A percentile compares a stretch with the other conserved stretches of the same genome.
These are phyloP conservation scores for Plutella xylostella DNA, from an alignment of 2,888 invertebrate genomes.

Conservation along the genomic window DNA sequence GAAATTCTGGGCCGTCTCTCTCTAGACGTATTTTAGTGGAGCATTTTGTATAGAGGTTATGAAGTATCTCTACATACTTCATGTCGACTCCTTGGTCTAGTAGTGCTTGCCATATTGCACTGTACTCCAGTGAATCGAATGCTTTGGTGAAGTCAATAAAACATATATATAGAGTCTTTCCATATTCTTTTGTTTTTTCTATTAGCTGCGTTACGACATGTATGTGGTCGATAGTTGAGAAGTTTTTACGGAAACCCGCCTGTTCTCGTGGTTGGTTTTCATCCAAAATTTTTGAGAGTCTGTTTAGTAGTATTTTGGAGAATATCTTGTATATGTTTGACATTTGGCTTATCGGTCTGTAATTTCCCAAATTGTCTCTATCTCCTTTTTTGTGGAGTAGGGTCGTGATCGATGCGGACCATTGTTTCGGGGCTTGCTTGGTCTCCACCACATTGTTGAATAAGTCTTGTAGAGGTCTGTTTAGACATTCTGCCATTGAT, in stretches of 20 bases:
- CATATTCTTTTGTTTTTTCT: slow-evolving; percentile 11
- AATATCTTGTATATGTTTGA: slow-evolving; percentile 12
- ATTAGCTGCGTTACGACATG: slow-evolving; percentile 7
- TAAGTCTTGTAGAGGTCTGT: not conserved
- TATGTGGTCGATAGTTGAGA: slow-evolving; percentile 9
- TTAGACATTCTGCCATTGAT: not conserved
- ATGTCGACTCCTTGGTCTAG: slow-evolving; percentile 3
- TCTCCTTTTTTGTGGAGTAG: slow-evolving; percentile 1
- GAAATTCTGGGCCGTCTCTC: not conserved
- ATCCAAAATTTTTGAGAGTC: slow-evolving; percentile 8
- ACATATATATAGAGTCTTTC: slow-evolving; percentile 1
- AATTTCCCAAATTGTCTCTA: slow-evolving; percentile 4
- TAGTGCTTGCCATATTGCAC: slow-evolving; percentile 6
- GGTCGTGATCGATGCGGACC: not conserved
- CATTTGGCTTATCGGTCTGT: slow-evolving; percentile 13
- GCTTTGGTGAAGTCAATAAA: slow-evolving; percentile 11
- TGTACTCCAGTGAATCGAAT: slow-evolving; percentile 7
- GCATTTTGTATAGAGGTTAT: not conserved
- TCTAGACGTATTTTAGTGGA: not conserved
- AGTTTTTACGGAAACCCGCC: slow-evolving; percentile 9
- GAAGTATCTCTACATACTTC: not conserved
- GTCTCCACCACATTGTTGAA: not conserved
- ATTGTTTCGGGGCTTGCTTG: not conserved
- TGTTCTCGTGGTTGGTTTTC: slow-evolving; percentile 11
- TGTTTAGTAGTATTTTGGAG: slow-evolving; percentile 8